Evolutionary conservation across 2,888 invertebrate genomes (phyloP), one percentile per base, ranked within the genome.

Genomic region (Strigamia maritima): DNA sequence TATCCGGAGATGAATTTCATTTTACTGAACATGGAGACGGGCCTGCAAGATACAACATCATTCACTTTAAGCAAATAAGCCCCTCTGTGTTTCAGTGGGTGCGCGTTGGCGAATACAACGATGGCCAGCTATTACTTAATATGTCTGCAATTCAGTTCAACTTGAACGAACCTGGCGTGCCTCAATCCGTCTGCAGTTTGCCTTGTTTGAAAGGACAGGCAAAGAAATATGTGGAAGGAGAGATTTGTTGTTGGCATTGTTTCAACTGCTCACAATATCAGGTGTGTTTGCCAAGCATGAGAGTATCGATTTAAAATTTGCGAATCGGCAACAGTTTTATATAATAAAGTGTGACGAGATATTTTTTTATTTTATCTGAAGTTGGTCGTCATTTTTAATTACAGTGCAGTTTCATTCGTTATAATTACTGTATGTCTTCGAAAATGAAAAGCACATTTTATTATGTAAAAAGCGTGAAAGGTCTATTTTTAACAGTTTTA

Each of bases 221-320:
- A 80, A 95, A 94, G 88, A 93, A 94, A 86, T 94, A 94, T 86
- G 93, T 95, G 75, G 95, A 95, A 85, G 95, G 95, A 0, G 95
- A 95, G 86, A 93, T 93, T 86, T 95, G 95, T 86, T 96, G 95
- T 86, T 96, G 95, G 95, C 94, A 94, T 85, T 96, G 95, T 87
- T 93, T 93, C 88, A 93, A 93, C 86, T 95, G 97, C 86, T 91
- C 93, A 75, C 91, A 91, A 84, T 94, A 94, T 87, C 93, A 95
- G 91, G 93, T 91, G 86, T 86, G 44, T 44, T 16, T n/a, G 16
- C 44, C 44, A 44, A 40, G 16, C 14, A 12, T 40, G 3, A n/a
- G 2, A 44, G 44, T 44, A 44, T 44, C 14, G 14, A n/a, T 44
- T 44, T 16, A 3, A 44, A 44, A 44, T 44, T 16, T 2, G 44